Evolutionary conservation across 53 echinoderm and acorn worm genomes (phyloP).

Genomic region (Holothuria scabra): DNA sequence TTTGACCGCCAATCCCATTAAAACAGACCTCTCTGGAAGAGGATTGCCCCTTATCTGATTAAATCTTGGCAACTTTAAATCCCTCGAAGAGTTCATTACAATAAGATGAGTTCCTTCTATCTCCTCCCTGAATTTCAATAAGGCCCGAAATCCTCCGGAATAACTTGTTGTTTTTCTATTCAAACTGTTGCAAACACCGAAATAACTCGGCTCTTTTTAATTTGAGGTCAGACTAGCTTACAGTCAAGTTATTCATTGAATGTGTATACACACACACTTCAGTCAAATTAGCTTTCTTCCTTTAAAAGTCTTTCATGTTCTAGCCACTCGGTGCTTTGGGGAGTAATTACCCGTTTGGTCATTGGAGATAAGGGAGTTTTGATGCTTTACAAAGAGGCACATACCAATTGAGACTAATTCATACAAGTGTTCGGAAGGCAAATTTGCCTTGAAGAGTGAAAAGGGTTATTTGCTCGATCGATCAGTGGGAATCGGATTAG

Average conservation of each 20-base stretch:
- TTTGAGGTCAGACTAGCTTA: slow-evolving; percentile 19
- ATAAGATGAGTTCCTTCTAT: not conserved
- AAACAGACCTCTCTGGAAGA: not conserved
- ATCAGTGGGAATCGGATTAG: slow-evolving; percentile 25
- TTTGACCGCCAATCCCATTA: slow-evolving; percentile 40
- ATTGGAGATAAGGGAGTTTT: too few relatives aligned
- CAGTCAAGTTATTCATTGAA: slow-evolving; percentile 11
- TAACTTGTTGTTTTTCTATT: slow-evolving; percentile 26
- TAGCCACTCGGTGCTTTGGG: not conserved
- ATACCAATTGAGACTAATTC: slow-evolving; percentile 20
- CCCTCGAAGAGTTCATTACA: slow-evolving; percentile 1
- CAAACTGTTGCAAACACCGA: slow-evolving; percentile 15
- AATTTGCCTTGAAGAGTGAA: slow-evolving; percentile 36
- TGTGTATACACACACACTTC: slow-evolving; percentile 7
- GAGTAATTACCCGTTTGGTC: not conserved
- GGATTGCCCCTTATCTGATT: not conserved
- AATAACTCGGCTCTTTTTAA: slow-evolving; percentile 23
- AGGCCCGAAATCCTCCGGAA: not conserved
- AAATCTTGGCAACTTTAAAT: not conserved
- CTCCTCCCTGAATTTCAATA: not conserved
- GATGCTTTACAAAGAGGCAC: not conserved
- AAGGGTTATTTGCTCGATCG: slow-evolving; percentile 21
- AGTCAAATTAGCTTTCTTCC: slow-evolving; percentile 15
- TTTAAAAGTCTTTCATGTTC: not conserved
- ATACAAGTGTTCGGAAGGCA: slow-evolving; percentile 12